Percentiles rank a stretch among this genome's conserved stretches.
Conservation (phyloP, 2,797 vertebrate species). For the Cyclura pinguis region DNA sequence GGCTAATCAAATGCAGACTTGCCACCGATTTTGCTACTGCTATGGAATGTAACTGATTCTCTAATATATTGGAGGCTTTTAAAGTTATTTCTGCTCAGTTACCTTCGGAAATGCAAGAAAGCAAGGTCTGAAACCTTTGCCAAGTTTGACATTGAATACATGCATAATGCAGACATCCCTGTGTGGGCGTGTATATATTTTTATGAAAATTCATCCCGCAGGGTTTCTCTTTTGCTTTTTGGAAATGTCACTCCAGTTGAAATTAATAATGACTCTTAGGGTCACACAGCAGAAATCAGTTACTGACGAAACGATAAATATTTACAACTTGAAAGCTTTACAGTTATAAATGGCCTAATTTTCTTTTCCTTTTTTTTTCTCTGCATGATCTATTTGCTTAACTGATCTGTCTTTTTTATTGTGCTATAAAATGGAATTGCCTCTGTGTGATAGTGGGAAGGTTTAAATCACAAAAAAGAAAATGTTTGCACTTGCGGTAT, state of each 20-base stretch:
- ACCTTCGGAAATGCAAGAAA: not conserved
- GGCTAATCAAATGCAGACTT: no score
- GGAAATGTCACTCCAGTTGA: not conserved
- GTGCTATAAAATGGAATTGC: constrained; percentile 1
- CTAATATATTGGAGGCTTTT: no score
- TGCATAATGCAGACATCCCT: not conserved
- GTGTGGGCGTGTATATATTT: no score
- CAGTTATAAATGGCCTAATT: not conserved
- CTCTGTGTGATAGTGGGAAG: not conserved
- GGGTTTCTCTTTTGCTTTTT: not conserved
- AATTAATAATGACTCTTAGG: not conserved
- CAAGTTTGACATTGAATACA: not conserved
- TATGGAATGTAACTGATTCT: no score
- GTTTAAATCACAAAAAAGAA: not conserved
- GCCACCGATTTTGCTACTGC: no score
- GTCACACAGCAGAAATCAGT: not conserved
- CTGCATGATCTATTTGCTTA: not conserved
- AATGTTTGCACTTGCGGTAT: not conserved
- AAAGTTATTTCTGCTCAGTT: not conserved
- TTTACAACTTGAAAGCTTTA: constrained; percentile 6
- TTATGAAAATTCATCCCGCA: not conserved
- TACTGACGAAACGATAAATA: not conserved
- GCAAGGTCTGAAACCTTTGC: not conserved
- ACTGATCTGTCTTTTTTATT: not conserved
- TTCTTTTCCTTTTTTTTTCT: not conserved